Percentiles rank a stretch among this genome's conserved stretches.
Conservation (phyloP, 2,797 vertebrate species). For the Zenarchopterus dispar region DNA sequence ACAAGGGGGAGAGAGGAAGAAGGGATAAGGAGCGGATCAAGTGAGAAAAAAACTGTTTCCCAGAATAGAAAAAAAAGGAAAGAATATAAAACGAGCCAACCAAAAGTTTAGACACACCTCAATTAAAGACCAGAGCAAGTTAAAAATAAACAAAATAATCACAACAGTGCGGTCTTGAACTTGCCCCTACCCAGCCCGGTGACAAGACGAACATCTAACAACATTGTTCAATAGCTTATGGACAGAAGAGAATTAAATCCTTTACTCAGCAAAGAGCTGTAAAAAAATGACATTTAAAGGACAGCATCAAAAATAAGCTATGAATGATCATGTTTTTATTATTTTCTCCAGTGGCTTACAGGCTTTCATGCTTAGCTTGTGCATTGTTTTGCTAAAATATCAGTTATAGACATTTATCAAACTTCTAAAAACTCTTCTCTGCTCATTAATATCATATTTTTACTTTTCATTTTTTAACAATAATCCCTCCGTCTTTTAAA, state of each 20-base stretch:
- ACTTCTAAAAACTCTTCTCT: too few species aligned
- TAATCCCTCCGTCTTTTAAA: too few species aligned
- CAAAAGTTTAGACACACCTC: constrained; percentile 79
- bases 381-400: too few species aligned
- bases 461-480: too few species aligned
- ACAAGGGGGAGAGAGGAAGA: constrained; percentile 51
- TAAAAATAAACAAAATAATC: constrained; percentile 84
- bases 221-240: constrained; percentile 27
- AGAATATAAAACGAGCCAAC: constrained; percentile 68
- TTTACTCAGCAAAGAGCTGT: too few species aligned
- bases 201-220: constrained; percentile 19
- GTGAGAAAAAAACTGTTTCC: constrained; percentile 60
- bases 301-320: too few species aligned
- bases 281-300: too few species aligned
- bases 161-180: constrained; percentile 69
- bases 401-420: too few species aligned
- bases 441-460: too few species aligned
- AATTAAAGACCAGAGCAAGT: constrained; percentile 78
- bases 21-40: constrained; percentile 51
- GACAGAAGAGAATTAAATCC: background rate
- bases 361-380: too few species aligned
- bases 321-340: background rate
- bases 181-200: constrained; percentile 55
- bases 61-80: constrained; percentile 67
- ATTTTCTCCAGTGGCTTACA: constrained; percentile 1